These are phyloP conservation scores for Aphidoletes aphidimyza DNA, from an alignment of 2,888 invertebrate genomes.

Conservation along the genomic window DNA sequence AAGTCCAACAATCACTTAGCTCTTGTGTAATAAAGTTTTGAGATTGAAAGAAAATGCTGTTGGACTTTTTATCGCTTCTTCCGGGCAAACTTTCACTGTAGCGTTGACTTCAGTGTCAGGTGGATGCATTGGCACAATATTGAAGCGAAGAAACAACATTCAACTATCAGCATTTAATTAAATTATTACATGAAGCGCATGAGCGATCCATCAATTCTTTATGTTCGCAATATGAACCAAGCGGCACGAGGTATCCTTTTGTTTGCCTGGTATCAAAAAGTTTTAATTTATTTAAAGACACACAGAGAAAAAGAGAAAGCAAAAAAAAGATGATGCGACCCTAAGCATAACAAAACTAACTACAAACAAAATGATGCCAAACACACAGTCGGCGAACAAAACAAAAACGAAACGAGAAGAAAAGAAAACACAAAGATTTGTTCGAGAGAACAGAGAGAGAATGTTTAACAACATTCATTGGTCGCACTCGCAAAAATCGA, in stretches of 20 bases:
- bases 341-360: background rate
- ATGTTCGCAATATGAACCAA: background rate
- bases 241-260: background rate
- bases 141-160: background rate
- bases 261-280: background rate
- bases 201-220: slow-evolving; percentile 8
- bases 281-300: slow-evolving; percentile 16
- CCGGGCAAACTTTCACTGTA: too few species aligned
- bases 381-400: background rate
- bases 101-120: too few species aligned
- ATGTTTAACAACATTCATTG: background rate
- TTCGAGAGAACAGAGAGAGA: background rate
- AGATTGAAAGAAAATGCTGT: background rate
- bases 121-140: background rate
- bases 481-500: background rate
- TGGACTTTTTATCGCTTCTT: background rate
- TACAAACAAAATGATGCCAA: background rate
- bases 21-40: too few species aligned
- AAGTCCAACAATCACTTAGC: too few species aligned
- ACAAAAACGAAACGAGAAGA: background rate
- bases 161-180: slow-evolving; percentile 23
- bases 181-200: slow-evolving; percentile 7
- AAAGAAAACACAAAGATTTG: background rate
- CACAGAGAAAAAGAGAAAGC: background rate
- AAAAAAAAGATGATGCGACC: background rate